Percentiles rank a stretch among this genome's conserved stretches.
phyloP scores from a whole-genome alignment of 2,888 invertebrate genomes.

The Gnatocerus cornutus region DNA sequence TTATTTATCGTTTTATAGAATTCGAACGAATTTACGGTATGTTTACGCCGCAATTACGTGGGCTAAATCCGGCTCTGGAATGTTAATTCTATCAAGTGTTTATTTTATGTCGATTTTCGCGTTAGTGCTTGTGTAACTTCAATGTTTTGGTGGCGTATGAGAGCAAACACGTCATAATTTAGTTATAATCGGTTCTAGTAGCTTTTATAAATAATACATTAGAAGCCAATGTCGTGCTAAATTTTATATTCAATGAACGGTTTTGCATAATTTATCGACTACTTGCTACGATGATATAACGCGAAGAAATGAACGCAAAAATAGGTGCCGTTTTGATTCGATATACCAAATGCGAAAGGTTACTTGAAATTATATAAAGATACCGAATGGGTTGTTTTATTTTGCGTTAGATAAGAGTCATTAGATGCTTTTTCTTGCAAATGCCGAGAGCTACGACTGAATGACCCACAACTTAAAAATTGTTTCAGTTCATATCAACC shows the following conservation, averaged over 20 bases:
- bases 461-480: not conserved
- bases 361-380: slow-evolving; percentile 11
- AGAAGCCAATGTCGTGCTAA: slow-evolving; percentile 36
- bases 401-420: not conserved
- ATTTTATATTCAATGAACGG: slow-evolving; percentile 32
- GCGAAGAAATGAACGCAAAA: not conserved
- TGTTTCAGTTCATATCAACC: too few relatives aligned
- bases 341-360: slow-evolving; percentile 5
- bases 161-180: slow-evolving; percentile 19
- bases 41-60: slow-evolving; percentile 2
- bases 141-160: slow-evolving; percentile 1
- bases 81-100: slow-evolving; percentile 6
- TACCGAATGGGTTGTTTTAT: not conserved
- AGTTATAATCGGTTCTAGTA: slow-evolving; percentile 34
- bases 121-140: slow-evolving; percentile 1
- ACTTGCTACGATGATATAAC: slow-evolving; percentile 17
- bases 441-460: not conserved
- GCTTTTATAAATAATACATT: slow-evolving; percentile 39
- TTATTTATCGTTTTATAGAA: slow-evolving; percentile 10
- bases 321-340: not conserved
- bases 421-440: not conserved
- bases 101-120: slow-evolving; percentile 1
- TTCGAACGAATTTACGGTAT: not conserved
- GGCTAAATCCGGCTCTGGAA: slow-evolving; percentile 5
- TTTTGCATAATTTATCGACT: slow-evolving; percentile 37